Percentiles rank a stretch among this genome's conserved stretches.
Evolutionary conservation across 2,113 vertebrate genomes (phyloP).

Genomic region (Struthidea cinerea): DNA sequence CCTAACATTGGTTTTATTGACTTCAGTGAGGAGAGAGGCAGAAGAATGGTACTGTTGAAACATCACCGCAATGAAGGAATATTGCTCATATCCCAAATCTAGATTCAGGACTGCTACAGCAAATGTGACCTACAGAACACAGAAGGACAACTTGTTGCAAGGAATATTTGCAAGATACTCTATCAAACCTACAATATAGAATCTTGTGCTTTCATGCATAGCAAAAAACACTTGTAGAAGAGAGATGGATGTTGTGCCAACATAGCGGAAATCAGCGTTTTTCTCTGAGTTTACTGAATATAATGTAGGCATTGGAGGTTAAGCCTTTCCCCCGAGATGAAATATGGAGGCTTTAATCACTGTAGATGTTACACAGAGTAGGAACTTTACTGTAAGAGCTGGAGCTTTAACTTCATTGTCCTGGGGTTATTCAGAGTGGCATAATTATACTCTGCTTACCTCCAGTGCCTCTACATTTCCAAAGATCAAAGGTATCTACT

Average conservation of each 20-base stretch:
- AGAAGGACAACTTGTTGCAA: background rate
- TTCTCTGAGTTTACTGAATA: background rate
- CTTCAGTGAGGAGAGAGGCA: background rate
- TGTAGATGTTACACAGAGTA: background rate
- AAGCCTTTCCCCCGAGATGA: background rate
- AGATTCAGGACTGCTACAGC: background rate
- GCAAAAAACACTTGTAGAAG: background rate
- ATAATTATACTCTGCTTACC: background rate
- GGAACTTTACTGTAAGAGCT: background rate
- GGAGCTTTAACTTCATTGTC: background rate
- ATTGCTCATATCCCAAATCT: background rate
- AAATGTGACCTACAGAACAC: background rate
- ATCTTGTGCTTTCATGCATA: background rate
- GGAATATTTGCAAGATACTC: background rate
- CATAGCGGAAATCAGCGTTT: background rate
- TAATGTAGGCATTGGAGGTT: background rate
- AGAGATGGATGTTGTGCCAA: background rate
- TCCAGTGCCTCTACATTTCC: background rate
- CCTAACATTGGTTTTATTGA: background rate
- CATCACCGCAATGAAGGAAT: background rate
- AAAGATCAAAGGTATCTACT: constrained; percentile 41
- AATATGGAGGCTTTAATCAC: background rate
- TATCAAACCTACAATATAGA: background rate
- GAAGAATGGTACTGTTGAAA: background rate
- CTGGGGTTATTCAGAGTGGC: background rate